phyloP scores from a whole-genome alignment of 2,797 vertebrate genomes.

The Benthosema pterotum region DNA sequence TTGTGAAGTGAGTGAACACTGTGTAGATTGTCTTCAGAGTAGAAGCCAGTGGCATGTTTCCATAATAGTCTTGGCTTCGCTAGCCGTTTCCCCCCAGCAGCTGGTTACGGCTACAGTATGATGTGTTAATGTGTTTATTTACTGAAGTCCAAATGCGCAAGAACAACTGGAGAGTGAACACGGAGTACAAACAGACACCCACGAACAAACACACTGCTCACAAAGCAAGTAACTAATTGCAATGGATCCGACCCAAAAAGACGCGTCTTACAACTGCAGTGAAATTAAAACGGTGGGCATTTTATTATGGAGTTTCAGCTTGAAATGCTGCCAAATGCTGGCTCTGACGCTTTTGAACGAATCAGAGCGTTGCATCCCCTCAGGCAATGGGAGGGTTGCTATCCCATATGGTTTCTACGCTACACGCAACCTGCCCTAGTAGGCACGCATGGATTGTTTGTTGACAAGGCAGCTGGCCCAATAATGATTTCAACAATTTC shows the following conservation, averaged over 20 bases:
- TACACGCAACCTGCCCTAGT: too few species aligned
- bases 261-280: too few species aligned
- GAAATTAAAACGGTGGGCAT: too few species aligned
- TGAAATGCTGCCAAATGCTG: too few species aligned
- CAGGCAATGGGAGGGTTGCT: too few species aligned
- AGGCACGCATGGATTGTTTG: too few species aligned
- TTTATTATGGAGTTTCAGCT: too few species aligned
- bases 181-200: background rate
- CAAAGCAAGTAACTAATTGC: constrained; percentile 24
- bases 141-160: constrained; percentile 33
- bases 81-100: constrained; percentile 34
- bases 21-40: constrained; percentile 33
- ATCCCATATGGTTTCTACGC: too few species aligned
- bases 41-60: constrained; percentile 41
- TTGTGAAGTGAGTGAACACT: constrained; percentile 39
- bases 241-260: constrained; percentile 24
- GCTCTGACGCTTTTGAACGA: constrained; percentile 23
- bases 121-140: constrained; percentile 37
- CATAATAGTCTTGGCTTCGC: constrained; percentile 22
- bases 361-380: too few species aligned
- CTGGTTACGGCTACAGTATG: constrained; percentile 1
- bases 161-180: constrained; percentile 18
- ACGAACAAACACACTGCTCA: constrained; percentile 35
- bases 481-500: too few species aligned
- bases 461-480: too few species aligned